These are phyloP conservation scores for Aplysia californica DNA, from an alignment of 1,140 invertebrate species.

Conservation along the genomic window DNA sequence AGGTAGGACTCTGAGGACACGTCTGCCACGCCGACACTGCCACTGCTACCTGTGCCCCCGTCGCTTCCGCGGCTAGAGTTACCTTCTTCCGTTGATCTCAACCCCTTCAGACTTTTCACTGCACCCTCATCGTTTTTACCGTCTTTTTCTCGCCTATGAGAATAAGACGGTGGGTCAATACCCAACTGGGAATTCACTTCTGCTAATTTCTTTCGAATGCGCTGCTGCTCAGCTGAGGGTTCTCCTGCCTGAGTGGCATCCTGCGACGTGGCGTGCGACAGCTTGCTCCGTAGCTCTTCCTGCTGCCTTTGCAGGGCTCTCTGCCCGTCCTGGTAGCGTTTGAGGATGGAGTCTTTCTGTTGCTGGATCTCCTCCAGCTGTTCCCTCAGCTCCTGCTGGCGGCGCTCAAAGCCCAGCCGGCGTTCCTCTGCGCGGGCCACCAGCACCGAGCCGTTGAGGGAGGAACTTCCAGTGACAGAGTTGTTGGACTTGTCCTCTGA, in stretches of 20 bases:
- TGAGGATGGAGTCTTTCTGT: conserved; percentile 55
- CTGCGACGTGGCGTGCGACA: conserved; percentile 26
- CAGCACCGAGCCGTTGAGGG: conserved; percentile 37
- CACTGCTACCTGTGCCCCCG: neutral
- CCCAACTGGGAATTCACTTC: no score
- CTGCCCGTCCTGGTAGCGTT: conserved; percentile 46
- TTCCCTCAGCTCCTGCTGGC: conserved; percentile 44
- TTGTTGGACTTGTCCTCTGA: neutral
- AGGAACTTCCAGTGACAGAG: neutral
- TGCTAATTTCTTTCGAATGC: no score
- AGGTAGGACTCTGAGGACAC: conserved; percentile 12
- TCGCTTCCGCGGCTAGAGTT: neutral
- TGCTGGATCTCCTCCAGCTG: conserved; percentile 55
- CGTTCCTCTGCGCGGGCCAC: conserved; percentile 38
- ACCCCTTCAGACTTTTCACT: no score
- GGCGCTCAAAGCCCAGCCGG: conserved; percentile 36
- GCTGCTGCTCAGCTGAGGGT: no score
- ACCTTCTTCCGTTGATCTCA: no score
- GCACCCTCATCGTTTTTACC: no score
- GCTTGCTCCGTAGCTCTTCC: conserved; percentile 33
- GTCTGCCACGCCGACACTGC: conserved; percentile 5
- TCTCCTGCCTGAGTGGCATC: neutral
- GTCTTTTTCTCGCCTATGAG: no score
- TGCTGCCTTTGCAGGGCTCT: conserved; percentile 34
- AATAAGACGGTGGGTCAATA: no score